These are phyloP conservation scores for Caenorhabditis sp. DNA, from an alignment of 2,888 invertebrate genomes.

Conservation along the genomic window DNA sequence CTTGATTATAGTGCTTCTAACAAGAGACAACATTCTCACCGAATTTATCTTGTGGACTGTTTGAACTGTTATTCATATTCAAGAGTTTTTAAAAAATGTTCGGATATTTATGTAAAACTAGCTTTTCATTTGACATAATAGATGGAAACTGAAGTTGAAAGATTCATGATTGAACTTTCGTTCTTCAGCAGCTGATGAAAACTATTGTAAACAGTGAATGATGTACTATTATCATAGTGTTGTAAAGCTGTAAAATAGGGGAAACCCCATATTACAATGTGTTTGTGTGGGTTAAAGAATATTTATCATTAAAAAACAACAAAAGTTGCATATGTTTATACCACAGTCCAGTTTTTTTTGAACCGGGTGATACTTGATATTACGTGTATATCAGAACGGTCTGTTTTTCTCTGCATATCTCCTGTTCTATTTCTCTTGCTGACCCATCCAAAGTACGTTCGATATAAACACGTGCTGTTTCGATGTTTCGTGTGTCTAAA, in stretches of 20 bases:
- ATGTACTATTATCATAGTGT: neutral
- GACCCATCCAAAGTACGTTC: constrained; percentile 41
- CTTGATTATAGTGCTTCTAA: too few relatives aligned
- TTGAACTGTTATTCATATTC: too few relatives aligned
- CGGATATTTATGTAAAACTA: too few relatives aligned
- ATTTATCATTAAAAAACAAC: neutral
- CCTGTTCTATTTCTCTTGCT: neutral
- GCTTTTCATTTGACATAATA: too few relatives aligned
- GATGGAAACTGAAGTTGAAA: too few relatives aligned
- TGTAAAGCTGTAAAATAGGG: neutral
- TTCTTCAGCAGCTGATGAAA: too few relatives aligned
- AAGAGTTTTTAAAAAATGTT: too few relatives aligned
- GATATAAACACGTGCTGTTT: constrained; percentile 1
- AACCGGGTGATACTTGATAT: neutral
- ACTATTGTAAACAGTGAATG: too few relatives aligned
- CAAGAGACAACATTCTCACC: too few relatives aligned
- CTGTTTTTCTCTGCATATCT: neutral
- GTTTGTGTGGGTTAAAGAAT: neutral
- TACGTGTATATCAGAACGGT: neutral
- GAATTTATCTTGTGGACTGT: too few relatives aligned
- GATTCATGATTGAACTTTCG: too few relatives aligned
- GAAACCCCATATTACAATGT: neutral
- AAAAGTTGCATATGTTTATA: neutral
- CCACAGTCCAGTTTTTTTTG: neutral
- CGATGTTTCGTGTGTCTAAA: neutral